Base-by-base conservation (phyloP, 1,140 invertebrate genomes). In the Philopotamus ludificatus region DNA sequence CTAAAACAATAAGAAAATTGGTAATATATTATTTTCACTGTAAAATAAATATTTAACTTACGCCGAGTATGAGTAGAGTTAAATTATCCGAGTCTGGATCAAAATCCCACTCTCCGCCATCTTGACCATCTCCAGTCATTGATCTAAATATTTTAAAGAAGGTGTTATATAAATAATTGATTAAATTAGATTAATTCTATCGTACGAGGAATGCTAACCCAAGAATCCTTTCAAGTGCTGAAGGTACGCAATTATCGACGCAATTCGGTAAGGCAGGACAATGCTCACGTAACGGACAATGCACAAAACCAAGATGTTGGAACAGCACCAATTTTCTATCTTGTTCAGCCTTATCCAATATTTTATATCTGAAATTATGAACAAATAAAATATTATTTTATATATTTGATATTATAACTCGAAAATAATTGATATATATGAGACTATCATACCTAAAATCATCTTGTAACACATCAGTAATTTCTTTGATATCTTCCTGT, bases 221-320 rank as follows among this genome's bases (percentile, higher is more conserved):
- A 4, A 72, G 76, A 67, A 74, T 74, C 4, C 77, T 78, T 51
- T 78, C 78, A 0, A 81, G 72, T 65, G 79, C 74, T 23, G 77
- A 71, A 0, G 78, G 76, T 59, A 78, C 59, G 0, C 74, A 74
- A 1, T 71, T 73, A 77, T 98, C 95, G 78, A 95, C 89, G 77
- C 95, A 98, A 79, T 92, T 90, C 59, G 89, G 86, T 78, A 89
- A 92, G 41, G 91, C 91, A 18, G 93, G 94, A 76, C 96, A 98
- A 75, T 95, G 92, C 76, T 97, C 95, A 26, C 91, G 81, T 73
- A 95, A 92, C 10, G 95, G 94, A 79, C 92, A 95, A 78, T 98
- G 95, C 47, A 98, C 90, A 80, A 98, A 98, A 53, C 95, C 94
- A 22, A 98, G 80, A 79, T 98, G 95, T 75, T 96, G 94, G 66